A percentile compares a stretch with the other conserved stretches of the same genome.
These are phyloP conservation scores for Drosophila incognita DNA, from an alignment of 2,888 invertebrate genomes.

Conservation along the genomic window DNA sequence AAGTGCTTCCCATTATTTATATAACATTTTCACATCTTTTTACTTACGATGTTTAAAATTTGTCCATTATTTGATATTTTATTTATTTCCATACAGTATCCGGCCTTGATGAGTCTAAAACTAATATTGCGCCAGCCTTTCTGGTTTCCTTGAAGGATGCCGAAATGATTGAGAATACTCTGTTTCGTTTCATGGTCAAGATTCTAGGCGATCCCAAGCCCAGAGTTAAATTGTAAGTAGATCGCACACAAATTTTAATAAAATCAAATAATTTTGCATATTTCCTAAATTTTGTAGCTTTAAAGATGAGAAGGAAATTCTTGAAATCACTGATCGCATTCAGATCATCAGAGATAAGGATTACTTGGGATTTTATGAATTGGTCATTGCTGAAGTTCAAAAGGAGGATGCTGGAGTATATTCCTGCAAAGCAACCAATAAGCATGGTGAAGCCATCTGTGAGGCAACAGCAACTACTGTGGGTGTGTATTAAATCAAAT, in stretches of 20 bases:
- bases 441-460: constrained; percentile 91
- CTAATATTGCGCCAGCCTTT: constrained; percentile 93
- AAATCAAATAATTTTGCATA: not conserved
- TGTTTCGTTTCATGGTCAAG: constrained; percentile 94
- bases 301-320: constrained; percentile 92
- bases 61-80: accelerated
- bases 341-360: constrained; percentile 91
- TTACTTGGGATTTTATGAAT: constrained; percentile 93
- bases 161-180: constrained; percentile 93
- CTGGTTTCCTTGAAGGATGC: constrained; percentile 94
- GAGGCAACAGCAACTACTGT: constrained; percentile 92
- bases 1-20: accelerated
- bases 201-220: constrained; percentile 95
- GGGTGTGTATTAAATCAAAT: constrained; percentile 85
- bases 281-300: constrained; percentile 86
- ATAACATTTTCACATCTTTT: too few relatives aligned
- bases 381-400: constrained; percentile 93
- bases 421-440: constrained; percentile 93
- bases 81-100: constrained; percentile 48
- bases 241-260: not conserved
- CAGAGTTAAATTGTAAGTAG: constrained; percentile 94
- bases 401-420: constrained; percentile 93
- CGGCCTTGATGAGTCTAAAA: constrained; percentile 90
- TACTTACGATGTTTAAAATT: too few relatives aligned
- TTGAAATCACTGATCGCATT: constrained; percentile 88